Base-by-base conservation (phyloP, 1,140 invertebrate species). In the Marisa cornuarietis region DNA sequence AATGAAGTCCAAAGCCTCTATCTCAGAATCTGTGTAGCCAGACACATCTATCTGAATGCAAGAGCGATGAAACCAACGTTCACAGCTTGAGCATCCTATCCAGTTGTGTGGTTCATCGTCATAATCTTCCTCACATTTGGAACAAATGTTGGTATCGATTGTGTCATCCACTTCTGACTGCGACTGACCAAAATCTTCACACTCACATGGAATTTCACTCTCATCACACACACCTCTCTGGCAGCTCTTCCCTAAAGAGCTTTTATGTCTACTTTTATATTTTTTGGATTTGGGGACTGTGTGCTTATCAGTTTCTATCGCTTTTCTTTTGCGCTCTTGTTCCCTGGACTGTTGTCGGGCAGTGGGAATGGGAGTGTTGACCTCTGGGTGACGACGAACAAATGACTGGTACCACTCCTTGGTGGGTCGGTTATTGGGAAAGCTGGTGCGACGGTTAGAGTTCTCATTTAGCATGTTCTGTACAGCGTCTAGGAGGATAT, bases 91-190 rank as follows among this genome's bases (percentile, higher is more conserved):
- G 76, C 76, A 77, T 42, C 76, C 76, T 14, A 77, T 77, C 76
- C 76, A 77, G 61, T 77, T 63, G 22, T 24, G 22, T 4, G 76
- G 76, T n/a, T 24, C 31, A 77, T 77, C 76, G 18, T 77, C 65
- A 63, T 77, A 77, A 18, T 68, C 76, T 10, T 11, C 65, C 58
- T 68, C 63, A 69, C 76, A 77, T 63, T 65, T 77, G 65, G 76
- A 77, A 26, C 76, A 77, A 51, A 77, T 77, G 76, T 77, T 77
- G 16, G 76, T 77, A 63, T 77, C 76, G 16, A 77, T 77, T n/a
- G 66, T 51, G 49, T 77, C 76, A 16, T 74, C 72, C 22, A 68
- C 76, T 14, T 63, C 54, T 0, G 63, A 54, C 62, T 63, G 62
- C 7, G 63, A 62, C 16, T 77, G 65, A 20, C n/a, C 76, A 1